A percentile compares a stretch with the other conserved stretches of the same genome.
Conservation (phyloP, 2,113 vertebrate genomes). For the Zapus hudsonius region DNA sequence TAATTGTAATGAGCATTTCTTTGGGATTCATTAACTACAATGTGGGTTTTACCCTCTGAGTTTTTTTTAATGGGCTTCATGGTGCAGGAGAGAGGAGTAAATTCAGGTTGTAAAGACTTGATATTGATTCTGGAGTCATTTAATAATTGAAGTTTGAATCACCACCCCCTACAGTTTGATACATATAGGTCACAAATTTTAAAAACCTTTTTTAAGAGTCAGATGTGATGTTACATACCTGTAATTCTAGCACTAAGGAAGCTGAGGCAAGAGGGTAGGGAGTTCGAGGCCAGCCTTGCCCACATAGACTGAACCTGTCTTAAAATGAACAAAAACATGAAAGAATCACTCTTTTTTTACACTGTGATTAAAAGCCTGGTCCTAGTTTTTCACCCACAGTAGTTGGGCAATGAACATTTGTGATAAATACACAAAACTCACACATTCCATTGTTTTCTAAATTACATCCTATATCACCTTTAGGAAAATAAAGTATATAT, state of each 20-base stretch:
- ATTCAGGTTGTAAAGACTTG: neutral
- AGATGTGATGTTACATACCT: neutral
- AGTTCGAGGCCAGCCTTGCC: no score
- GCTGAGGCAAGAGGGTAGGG: no score
- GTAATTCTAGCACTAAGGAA: no score
- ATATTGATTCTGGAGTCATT: neutral
- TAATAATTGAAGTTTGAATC: rapidly evolving
- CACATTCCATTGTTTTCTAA: no score
- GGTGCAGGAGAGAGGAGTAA: neutral
- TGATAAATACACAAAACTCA: neutral
- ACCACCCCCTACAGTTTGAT: rapidly evolving
- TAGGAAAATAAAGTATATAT: neutral
- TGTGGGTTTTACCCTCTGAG: neutral
- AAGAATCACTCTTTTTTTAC: rapidly evolving
- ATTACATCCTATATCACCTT: neutral
- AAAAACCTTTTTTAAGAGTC: neutral
- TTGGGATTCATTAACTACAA: rapidly evolving
- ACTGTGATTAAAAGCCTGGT: no score
- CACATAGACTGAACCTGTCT: no score
- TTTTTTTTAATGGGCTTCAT: rapidly evolving
- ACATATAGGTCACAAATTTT: neutral
- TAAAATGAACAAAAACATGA: no score
- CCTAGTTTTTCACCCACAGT: no score
- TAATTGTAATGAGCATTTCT: neutral
- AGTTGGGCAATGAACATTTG: neutral